Base-by-base conservation (phyloP, 2,888 invertebrate genomes). In the Brenthis daphne region DNA sequence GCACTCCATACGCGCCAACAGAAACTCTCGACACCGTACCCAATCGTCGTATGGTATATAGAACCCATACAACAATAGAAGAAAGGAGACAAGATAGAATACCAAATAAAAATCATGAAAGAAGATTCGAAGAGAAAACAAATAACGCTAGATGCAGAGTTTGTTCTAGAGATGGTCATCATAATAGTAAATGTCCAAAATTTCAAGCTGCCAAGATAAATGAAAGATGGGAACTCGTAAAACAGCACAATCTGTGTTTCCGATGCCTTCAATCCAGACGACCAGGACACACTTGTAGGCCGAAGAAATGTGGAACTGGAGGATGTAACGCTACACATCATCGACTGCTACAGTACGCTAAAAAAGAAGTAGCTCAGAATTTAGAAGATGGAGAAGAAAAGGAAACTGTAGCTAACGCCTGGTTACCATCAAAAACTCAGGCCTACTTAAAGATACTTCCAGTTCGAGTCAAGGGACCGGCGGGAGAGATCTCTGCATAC, bases 201-300 rank as follows among this genome's bases (percentile, higher is more conserved):
- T 50, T 50, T n/a, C 3, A 4, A n/a, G 50, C 13, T n/a, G 50
- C 50, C n/a, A 13, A 50, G 50, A n/a, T 6, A n/a, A 6, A 13
- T 50, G n/a, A n/a, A 13, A 50, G 50, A 14, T 50, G 50, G 50
- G 50, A 50, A 50, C n/a, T 50, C 5, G 50, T n/a, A 3, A 50
- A 50, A 50, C 50, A n/a, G n/a, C 50, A 50, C 12, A 13, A 50
- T 5, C n/a, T 50, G 14, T 50, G 50, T n/a, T 50, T 50, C 11
- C 50, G 50, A 50, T 50, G 50, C n/a, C 50, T 50, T 50, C 50
- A n/a, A 50, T 50, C 14, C 50, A 50, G 50, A 50, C 50, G n/a
- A n/a, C 50, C 13, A 50, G 50, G 50, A 50, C 50, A 50, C 14
- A 50, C 50, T n/a, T 50, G 50, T 13, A 50, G 12, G 6, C 50